Conservation (phyloP, 2,797 vertebrate genomes). For the Gastrophryne carolinensis region DNA sequence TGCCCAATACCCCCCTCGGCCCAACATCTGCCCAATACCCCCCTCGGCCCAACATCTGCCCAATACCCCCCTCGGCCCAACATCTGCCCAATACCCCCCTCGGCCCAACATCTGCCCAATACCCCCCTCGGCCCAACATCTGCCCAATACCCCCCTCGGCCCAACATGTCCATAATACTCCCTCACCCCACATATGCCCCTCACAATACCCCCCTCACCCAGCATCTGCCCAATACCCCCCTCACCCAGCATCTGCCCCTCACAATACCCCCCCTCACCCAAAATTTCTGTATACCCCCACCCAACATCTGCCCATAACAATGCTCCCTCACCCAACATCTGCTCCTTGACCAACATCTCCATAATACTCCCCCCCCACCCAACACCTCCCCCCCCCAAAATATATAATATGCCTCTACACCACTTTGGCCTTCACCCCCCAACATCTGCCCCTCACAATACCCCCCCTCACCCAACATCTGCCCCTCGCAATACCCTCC, state of each 20-base stretch:
- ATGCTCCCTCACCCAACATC: no score
- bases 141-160: no score
- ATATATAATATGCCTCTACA: no score
- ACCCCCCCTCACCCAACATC: not conserved
- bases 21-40: rapidly evolving
- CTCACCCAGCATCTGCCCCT: not conserved
- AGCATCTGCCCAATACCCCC: no score
- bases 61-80: rapidly evolving
- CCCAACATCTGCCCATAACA: not conserved
- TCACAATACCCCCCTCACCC: no score
- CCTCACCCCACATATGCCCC: no score
- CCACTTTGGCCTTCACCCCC: not conserved
- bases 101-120: not conserved
- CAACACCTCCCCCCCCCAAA: no score
- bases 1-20: not conserved
- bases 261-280: no score
- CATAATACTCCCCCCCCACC: not conserved
- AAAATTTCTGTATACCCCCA: not conserved
- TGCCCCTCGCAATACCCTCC: not conserved
- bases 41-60: rapidly evolving
- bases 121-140: not conserved
- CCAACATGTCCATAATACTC: not conserved
- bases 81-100: not conserved
- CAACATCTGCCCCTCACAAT: not conserved
- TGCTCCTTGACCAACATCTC: no score